A percentile compares a stretch with the other conserved stretches of the same genome.
Evolutionary conservation across 2,888 invertebrate species (phyloP).

Genomic region (Cloeon dipterum): DNA sequence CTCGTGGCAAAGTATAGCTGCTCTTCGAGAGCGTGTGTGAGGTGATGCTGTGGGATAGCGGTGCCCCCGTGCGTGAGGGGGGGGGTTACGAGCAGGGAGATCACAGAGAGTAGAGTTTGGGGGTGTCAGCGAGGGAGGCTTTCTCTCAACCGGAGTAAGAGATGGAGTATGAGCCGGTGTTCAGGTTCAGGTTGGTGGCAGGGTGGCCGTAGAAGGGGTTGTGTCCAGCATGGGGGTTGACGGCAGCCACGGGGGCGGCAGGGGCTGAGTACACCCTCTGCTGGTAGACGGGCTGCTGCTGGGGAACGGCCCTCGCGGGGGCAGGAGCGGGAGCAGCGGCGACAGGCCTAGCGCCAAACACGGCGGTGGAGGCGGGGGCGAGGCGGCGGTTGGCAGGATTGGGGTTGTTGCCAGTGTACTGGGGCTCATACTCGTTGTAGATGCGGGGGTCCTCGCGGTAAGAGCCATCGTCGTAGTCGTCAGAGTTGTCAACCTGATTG

Average conservation of each 20-base stretch:
- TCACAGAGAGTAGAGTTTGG: too few relatives aligned
- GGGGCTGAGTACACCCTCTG: conserved; percentile 5
- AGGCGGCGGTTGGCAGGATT: conserved; percentile 8
- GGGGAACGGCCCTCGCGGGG: conserved; percentile 2
- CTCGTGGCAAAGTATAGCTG: too few relatives aligned
- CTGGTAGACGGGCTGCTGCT: conserved; percentile 6
- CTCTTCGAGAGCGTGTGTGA: too few relatives aligned
- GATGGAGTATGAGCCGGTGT: conserved; percentile 53
- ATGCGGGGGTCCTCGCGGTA: conserved; percentile 63
- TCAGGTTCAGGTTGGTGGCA: conserved; percentile 45
- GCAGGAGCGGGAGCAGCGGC: conserved; percentile 1
- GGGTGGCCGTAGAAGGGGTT: conserved; percentile 36
- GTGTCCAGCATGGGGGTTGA: conserved; percentile 8
- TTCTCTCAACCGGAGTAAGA: conserved; percentile 41
- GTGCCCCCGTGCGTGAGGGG: too few relatives aligned
- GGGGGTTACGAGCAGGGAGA: too few relatives aligned
- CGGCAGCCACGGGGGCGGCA: conserved; percentile 7
- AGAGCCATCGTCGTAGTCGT: conserved; percentile 63
- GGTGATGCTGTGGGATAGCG: too few relatives aligned
- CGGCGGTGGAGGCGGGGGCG: conserved; percentile 4
- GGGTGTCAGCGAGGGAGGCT: too few relatives aligned
- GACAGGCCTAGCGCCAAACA: conserved; percentile 4
- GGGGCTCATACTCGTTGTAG: conserved; percentile 39
- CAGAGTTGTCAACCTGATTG: too few relatives aligned
- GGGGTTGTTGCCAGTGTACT: conserved; percentile 11